phyloP scores from a whole-genome alignment of 2,113 vertebrate genomes.

The Murina feae region DNA sequence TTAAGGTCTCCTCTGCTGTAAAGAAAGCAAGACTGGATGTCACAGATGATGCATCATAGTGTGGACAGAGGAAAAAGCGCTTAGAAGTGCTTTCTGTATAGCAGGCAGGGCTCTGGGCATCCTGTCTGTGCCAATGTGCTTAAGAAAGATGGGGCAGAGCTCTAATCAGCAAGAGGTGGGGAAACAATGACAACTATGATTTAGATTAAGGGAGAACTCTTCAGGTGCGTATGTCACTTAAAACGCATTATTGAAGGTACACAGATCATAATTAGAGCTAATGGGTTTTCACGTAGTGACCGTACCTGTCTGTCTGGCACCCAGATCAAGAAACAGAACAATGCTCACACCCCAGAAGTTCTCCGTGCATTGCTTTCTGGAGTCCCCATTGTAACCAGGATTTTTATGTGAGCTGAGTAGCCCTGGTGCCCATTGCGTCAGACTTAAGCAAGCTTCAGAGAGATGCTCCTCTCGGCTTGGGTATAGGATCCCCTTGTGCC shows the following conservation, averaged over 20 bases:
- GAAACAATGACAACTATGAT: background rate
- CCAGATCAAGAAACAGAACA: background rate
- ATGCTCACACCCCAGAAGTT: background rate
- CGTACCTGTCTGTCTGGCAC: background rate
- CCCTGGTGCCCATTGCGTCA: background rate
- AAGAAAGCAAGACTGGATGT: background rate
- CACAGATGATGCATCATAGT: rapidly evolving
- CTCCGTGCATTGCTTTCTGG: background rate
- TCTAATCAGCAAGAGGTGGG: background rate
- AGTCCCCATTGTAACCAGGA: background rate
- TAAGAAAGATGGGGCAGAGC: background rate
- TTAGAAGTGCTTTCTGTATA: background rate
- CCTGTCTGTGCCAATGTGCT: background rate
- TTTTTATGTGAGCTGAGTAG: background rate
- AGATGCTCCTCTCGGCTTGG: rapidly evolving
- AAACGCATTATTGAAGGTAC: background rate
- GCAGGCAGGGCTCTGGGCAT: background rate
- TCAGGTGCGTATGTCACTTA: background rate
- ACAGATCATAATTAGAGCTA: background rate
- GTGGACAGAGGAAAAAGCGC: background rate
- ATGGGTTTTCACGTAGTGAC: background rate
- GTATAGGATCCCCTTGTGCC: rapidly evolving
- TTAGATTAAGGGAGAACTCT: background rate
- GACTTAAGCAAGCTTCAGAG: background rate
- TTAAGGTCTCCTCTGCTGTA: background rate